Conservation (phyloP, 2,888 invertebrate genomes). For the Neoitamus cyanurus region DNA sequence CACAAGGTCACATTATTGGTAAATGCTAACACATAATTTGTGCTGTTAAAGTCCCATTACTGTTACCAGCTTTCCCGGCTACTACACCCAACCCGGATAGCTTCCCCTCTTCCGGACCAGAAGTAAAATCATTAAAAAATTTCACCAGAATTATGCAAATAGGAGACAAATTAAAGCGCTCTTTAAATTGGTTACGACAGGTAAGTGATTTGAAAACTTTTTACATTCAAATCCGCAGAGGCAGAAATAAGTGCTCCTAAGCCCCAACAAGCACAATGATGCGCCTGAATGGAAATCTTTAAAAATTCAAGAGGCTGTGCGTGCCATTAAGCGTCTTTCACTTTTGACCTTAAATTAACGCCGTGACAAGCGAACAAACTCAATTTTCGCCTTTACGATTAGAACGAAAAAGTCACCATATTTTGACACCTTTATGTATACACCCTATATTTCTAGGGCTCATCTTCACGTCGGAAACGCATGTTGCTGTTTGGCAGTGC, state of each 20-base stretch:
- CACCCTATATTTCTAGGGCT: background rate
- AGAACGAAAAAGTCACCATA: background rate
- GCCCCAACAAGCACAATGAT: background rate
- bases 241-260: background rate
- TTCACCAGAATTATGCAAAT: background rate
- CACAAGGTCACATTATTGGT: too few relatives aligned
- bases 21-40: too few relatives aligned
- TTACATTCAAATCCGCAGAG: background rate
- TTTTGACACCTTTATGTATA: background rate
- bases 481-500: background rate
- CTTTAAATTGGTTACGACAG: background rate
- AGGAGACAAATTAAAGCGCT: background rate
- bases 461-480: background rate
- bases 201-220: slow-evolving; percentile 1
- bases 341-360: slow-evolving; percentile 5
- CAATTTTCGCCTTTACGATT: background rate
- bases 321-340: background rate
- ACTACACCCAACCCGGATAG: too few relatives aligned
- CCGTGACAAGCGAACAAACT: background rate
- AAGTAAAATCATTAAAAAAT: background rate
- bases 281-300: background rate
- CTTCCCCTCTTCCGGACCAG: background rate
- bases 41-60: too few relatives aligned
- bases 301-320: background rate
- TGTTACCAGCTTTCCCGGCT: too few relatives aligned